These are phyloP conservation scores for Eulimnadia texana DNA, from an alignment of 1,140 invertebrate species.

Conservation along the genomic window DNA sequence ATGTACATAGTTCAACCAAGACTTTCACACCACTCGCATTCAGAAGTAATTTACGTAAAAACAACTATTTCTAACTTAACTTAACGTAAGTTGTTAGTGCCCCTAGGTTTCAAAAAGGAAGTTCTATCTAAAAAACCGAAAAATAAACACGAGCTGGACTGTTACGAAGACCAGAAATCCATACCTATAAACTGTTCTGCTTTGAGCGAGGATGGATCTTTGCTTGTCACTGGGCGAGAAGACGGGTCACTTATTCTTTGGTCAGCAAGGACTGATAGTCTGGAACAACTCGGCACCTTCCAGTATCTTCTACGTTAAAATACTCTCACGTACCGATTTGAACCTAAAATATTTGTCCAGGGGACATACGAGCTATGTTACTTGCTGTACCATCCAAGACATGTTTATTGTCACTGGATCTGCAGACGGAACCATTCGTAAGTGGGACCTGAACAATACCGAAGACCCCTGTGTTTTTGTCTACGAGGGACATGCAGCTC, in stretches of 20 bases:
- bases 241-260: slow-evolving; percentile 36
- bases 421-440: slow-evolving; percentile 37
- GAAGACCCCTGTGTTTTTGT: slow-evolving; percentile 29
- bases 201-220: slow-evolving; percentile 37
- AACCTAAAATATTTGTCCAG: slow-evolving; percentile 12
- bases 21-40: too few relatives aligned
- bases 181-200: slow-evolving; percentile 38
- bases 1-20: too few relatives aligned
- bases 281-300: slow-evolving; percentile 37
- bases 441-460: slow-evolving; percentile 39
- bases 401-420: slow-evolving; percentile 37
- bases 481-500: slow-evolving; percentile 28
- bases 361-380: slow-evolving; percentile 37
- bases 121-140: slow-evolving; percentile 10
- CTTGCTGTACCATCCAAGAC: slow-evolving; percentile 34
- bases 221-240: slow-evolving; percentile 38
- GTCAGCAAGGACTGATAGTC: slow-evolving; percentile 34
- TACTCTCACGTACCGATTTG: not conserved
- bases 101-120: too few relatives aligned
- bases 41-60: too few relatives aligned
- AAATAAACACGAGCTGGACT: slow-evolving; percentile 14
- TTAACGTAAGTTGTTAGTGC: too few relatives aligned
- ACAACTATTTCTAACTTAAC: too few relatives aligned
- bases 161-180: slow-evolving; percentile 29
- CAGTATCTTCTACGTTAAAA: slow-evolving; percentile 17